Percentiles rank a stretch among this genome's conserved stretches.
Conservation (phyloP, 2,888 invertebrate species). For the Conchocele bisecta region DNA sequence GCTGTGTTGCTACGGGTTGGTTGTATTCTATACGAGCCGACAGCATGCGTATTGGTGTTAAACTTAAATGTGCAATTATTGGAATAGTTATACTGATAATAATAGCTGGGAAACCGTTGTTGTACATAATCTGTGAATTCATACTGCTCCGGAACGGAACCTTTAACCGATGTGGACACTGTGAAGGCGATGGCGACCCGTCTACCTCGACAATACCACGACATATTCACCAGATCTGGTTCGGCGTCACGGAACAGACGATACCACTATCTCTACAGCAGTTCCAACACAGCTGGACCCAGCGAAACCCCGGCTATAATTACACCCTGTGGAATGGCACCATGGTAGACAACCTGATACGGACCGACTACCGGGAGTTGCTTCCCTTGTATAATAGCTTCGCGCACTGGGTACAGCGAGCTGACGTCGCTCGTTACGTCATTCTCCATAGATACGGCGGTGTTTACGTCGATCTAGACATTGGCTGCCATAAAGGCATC, state of each 20-base stretch:
- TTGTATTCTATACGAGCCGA: too few relatives aligned
- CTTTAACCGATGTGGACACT: too few relatives aligned
- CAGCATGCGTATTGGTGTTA: too few relatives aligned
- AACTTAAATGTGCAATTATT: too few relatives aligned
- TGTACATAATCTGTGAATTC: too few relatives aligned
- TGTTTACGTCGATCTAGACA: constrained; percentile 39
- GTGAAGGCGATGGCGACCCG: too few relatives aligned
- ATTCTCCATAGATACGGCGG: constrained; percentile 40
- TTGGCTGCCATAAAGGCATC: not conserved
- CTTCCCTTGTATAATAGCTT: constrained; percentile 24
- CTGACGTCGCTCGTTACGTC: constrained; percentile 35
- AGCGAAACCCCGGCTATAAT: constrained; percentile 2
- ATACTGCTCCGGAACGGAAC: too few relatives aligned
- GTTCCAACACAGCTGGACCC: constrained; percentile 16
- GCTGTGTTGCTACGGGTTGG: too few relatives aligned
- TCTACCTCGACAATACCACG: not conserved
- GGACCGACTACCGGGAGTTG: constrained; percentile 18
- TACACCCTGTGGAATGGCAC: constrained; percentile 37
- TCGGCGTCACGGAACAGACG: constrained; percentile 17
- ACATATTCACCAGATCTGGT: constrained; percentile 41
- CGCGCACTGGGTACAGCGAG: constrained; percentile 37
- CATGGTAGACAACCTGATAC: constrained; percentile 30
- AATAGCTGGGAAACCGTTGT: too few relatives aligned
- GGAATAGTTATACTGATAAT: too few relatives aligned
- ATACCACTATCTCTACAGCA: constrained; percentile 12